Evolutionary conservation across 1,140 invertebrate genomes (phyloP).

Genomic region (Macrobrachium nipponense): DNA sequence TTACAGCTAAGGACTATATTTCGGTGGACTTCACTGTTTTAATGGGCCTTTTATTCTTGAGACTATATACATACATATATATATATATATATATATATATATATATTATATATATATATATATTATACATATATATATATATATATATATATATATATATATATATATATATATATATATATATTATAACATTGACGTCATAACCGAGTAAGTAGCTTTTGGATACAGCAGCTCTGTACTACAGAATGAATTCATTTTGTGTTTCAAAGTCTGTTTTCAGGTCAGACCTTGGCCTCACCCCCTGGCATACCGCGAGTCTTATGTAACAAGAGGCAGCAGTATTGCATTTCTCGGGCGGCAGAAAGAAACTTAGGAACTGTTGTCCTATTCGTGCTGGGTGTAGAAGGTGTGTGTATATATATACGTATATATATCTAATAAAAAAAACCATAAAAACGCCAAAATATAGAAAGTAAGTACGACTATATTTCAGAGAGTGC

Average conservation of each 20-base stretch:
- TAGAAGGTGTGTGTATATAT: background rate
- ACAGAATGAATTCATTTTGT: too few relatives aligned
- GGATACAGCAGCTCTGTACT: background rate
- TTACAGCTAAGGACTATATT: too few relatives aligned
- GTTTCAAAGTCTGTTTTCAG: too few relatives aligned
- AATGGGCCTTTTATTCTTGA: too few relatives aligned
- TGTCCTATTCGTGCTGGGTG: too few relatives aligned
- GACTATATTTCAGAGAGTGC: too few relatives aligned
- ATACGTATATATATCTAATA: background rate
- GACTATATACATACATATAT: background rate
- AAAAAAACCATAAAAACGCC: too few relatives aligned
- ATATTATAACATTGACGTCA: background rate
- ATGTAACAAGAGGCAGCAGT: background rate
- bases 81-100: background rate
- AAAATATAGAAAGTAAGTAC: too few relatives aligned
- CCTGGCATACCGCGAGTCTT: too few relatives aligned
- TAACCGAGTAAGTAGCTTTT: background rate
- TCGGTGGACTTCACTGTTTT: too few relatives aligned
- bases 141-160: slow-evolving; percentile 12
- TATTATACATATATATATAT: slow-evolving; percentile 11
- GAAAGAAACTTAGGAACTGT: background rate
- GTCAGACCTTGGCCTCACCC: too few relatives aligned
- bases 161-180: background rate
- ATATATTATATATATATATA: background rate
- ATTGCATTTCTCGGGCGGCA: background rate